These are phyloP conservation scores for Panthera leo DNA, from an alignment of 2,113 vertebrate species.

Conservation along the genomic window DNA sequence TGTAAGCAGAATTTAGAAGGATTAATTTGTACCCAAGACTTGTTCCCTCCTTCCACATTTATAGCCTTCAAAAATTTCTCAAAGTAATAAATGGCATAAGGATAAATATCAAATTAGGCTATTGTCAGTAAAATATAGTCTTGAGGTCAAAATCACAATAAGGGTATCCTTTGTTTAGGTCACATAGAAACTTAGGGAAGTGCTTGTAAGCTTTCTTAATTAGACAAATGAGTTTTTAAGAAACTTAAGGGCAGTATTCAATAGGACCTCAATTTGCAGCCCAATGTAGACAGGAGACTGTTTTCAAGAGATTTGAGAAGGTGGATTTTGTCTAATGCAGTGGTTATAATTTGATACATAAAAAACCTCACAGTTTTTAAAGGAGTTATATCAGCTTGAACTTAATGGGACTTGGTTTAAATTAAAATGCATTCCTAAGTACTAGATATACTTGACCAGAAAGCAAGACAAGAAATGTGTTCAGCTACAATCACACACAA, in stretches of 20 bases:
- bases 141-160: background rate
- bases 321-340: background rate
- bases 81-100: background rate
- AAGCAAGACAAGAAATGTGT: background rate
- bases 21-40: background rate
- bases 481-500: background rate
- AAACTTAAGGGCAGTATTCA: background rate
- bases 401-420: background rate
- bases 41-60: background rate
- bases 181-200: background rate
- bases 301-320: background rate
- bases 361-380: background rate
- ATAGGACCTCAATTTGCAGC: background rate
- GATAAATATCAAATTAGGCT: background rate
- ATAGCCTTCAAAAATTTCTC: background rate
- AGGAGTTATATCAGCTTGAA: background rate
- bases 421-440: background rate
- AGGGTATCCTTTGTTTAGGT: background rate
- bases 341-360: background rate
- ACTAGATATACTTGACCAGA: background rate
- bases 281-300: background rate
- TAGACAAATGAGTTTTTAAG: background rate
- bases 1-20: background rate
- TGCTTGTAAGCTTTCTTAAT: background rate
- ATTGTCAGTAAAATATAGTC: background rate